Percentiles rank a stretch among this genome's conserved stretches.
Evolutionary conservation across 1,140 invertebrate species (phyloP).

Genomic region (Drosophila arawakana): DNA sequence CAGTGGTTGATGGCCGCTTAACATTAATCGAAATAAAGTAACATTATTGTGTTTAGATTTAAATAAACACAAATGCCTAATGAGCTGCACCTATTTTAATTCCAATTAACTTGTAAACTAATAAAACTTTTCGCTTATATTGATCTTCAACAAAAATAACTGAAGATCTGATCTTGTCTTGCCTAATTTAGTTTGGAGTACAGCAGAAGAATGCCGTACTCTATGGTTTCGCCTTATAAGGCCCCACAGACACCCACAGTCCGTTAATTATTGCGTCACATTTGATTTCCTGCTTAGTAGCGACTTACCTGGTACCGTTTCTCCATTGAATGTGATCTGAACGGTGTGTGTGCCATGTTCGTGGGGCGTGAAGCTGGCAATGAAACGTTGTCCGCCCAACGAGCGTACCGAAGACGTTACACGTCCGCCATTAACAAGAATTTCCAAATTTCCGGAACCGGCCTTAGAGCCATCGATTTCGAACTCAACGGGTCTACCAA

Average conservation of each 20-base stretch:
- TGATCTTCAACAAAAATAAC: background rate
- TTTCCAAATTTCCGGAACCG: conserved; percentile 98
- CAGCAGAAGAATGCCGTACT: conserved; percentile 22
- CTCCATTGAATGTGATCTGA: conserved; percentile 98
- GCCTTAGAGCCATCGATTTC: conserved; percentile 98
- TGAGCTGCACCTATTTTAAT: too few relatives aligned
- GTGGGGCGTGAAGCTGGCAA: conserved; percentile 96
- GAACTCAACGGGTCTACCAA: conserved; percentile 96
- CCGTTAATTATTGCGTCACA: conserved; percentile 14
- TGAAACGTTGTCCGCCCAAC: conserved; percentile 94
- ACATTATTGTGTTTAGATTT: too few relatives aligned
- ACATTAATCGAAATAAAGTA: background rate
- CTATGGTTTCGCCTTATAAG: conserved; percentile 2
- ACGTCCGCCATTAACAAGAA: conserved; percentile 97
- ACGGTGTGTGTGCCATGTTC: conserved; percentile 93
- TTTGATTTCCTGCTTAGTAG: conserved; percentile 44
- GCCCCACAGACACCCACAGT: background rate
- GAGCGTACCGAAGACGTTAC: conserved; percentile 97
- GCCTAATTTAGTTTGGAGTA: conserved; percentile 20
- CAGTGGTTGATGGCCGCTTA: conserved; percentile 26
- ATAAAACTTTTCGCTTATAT: background rate
- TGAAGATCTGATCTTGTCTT: background rate
- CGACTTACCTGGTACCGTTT: conserved; percentile 95
- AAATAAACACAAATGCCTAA: too few relatives aligned
- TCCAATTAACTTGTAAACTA: background rate